Conservation (phyloP, 1,140 invertebrate genomes). For the Procambarus clarkii region DNA sequence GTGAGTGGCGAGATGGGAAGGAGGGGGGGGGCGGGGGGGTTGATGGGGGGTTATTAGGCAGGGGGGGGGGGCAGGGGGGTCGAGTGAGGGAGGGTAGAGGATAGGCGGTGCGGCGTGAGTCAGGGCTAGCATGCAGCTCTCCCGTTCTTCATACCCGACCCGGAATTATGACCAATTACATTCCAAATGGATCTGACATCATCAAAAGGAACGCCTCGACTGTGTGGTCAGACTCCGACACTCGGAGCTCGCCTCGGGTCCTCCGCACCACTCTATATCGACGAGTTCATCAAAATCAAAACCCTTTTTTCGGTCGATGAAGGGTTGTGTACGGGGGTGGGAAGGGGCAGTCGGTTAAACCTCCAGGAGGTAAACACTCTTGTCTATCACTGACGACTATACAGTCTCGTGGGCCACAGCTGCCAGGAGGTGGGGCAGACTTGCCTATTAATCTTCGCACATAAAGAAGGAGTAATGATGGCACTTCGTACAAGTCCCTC, state of each 20-base stretch:
- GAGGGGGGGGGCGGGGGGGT: too few relatives aligned
- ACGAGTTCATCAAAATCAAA: background rate
- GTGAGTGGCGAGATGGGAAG: too few relatives aligned
- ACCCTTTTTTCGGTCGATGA: background rate
- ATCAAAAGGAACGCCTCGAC: conserved; percentile 42
- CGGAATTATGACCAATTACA: conserved; percentile 60
- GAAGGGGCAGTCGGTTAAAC: too few relatives aligned
- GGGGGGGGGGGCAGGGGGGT: background rate
- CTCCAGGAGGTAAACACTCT: background rate
- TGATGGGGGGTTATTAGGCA: background rate
- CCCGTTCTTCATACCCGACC: conserved; percentile 42
- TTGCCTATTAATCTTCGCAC: conserved; percentile 51
- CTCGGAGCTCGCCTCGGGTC: background rate
- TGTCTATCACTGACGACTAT: background rate
- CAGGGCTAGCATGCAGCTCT: conserved; percentile 36
- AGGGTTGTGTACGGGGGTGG: background rate
- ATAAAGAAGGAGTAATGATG: conserved; percentile 61
- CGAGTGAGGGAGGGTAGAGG: background rate
- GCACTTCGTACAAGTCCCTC: conserved; percentile 28
- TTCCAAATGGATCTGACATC: conserved; percentile 62
- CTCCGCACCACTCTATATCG: background rate
- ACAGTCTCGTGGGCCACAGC: too few relatives aligned
- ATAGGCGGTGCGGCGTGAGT: background rate
- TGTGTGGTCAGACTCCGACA: conserved; percentile 20
- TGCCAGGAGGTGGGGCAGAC: background rate